phyloP scores from a whole-genome alignment of 2,797 vertebrate species.

The Lateolabrax maculatus region DNA sequence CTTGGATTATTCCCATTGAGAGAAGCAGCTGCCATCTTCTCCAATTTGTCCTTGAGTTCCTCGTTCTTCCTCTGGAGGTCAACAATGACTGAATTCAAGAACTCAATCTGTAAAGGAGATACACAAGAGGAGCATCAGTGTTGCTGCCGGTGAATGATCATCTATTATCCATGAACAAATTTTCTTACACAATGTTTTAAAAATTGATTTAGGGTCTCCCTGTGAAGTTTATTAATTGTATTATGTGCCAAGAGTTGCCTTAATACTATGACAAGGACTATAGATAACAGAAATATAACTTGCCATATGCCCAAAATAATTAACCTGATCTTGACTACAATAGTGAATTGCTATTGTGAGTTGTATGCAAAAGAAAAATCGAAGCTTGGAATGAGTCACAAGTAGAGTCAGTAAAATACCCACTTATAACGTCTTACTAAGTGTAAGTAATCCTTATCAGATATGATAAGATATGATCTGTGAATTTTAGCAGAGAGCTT shows the following conservation, averaged over 20 bases:
- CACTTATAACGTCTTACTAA: background rate
- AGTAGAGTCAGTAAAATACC: conserved; percentile 7
- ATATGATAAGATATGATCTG: too few species aligned
- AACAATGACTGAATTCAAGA: conserved; percentile 97
- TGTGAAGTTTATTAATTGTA: conserved; percentile 8
- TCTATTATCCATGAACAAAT: conserved; percentile 1
- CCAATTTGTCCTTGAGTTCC: conserved; percentile 92
- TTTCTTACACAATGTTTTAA: background rate
- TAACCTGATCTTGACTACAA: background rate
- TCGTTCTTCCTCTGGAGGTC: conserved; percentile 95
- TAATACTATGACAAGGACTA: background rate
- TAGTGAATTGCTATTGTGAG: conserved; percentile 15
- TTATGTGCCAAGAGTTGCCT: background rate
- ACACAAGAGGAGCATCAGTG: conserved; percentile 23
- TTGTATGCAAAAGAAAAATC: conserved; percentile 47
- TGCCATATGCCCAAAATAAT: conserved; percentile 5
- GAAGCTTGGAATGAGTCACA: conserved; percentile 43
- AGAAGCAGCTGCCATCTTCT: conserved; percentile 94
- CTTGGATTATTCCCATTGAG: conserved; percentile 93
- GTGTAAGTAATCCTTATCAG: background rate
- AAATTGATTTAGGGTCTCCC: background rate
- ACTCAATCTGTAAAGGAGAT: conserved; percentile 88
- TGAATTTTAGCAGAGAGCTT: background rate
- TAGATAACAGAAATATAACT: background rate
- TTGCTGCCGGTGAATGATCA: background rate